phyloP scores from a whole-genome alignment of 2,113 vertebrate genomes.

The Leuciscus idus region DNA sequence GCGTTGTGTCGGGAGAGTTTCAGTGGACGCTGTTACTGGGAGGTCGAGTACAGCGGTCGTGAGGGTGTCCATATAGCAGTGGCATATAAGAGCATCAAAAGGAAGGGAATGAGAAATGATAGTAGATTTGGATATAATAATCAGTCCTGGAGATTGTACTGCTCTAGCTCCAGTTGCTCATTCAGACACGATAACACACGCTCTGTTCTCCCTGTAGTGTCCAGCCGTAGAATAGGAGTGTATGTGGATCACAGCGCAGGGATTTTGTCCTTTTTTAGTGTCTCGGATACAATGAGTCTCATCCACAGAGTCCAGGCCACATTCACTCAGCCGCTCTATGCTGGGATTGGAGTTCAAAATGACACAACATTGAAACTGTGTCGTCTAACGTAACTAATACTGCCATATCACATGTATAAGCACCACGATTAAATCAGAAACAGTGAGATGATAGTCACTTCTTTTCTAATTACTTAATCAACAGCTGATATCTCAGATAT shows the following conservation, averaged over 20 bases:
- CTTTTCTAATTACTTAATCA: no score
- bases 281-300: not conserved
- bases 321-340: not conserved
- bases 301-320: not conserved
- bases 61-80: slow-evolving; percentile 67
- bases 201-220: slow-evolving; percentile 56
- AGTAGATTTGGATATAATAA: slow-evolving; percentile 72
- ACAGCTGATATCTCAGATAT: not conserved
- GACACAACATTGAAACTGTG: no score
- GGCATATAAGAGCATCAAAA: slow-evolving; percentile 59
- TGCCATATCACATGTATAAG: not conserved
- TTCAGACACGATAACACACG: slow-evolving; percentile 71
- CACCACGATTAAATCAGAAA: not conserved
- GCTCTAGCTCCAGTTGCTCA: slow-evolving; percentile 45
- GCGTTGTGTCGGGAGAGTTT: slow-evolving; percentile 14
- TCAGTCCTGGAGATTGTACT: slow-evolving; percentile 75
- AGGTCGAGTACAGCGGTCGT: not conserved
- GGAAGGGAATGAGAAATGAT: slow-evolving; percentile 47
- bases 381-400: not conserved
- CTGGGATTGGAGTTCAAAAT: not conserved
- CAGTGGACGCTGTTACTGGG: slow-evolving; percentile 34
- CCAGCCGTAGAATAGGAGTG: not conserved
- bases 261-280: not conserved
- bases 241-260: not conserved
- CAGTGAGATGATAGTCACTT: not conserved